Evolutionary conservation across 2,113 vertebrate species (phyloP).

Genomic region (Onychostruthus taczanowskii): DNA sequence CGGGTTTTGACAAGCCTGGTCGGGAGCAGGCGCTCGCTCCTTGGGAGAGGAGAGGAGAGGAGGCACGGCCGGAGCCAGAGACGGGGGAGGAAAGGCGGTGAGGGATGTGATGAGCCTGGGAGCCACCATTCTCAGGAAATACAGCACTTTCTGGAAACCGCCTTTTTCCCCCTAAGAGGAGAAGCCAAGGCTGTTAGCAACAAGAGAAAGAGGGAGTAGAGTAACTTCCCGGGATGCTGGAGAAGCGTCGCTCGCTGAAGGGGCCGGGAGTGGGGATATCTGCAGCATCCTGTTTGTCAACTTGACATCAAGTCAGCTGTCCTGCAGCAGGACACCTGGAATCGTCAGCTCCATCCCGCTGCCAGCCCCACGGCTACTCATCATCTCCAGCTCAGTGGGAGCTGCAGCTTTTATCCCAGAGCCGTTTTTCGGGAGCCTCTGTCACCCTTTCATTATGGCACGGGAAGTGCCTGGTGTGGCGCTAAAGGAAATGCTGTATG

Average conservation of each 20-base stretch:
- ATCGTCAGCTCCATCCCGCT: background rate
- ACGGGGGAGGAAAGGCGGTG: background rate
- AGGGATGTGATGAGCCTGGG: background rate
- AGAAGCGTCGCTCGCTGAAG: accelerated
- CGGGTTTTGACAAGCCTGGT: background rate
- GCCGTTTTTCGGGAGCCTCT: accelerated
- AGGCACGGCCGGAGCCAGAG: accelerated
- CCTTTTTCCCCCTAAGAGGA: background rate
- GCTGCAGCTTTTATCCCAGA: background rate
- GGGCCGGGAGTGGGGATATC: accelerated
- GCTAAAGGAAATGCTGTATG: background rate
- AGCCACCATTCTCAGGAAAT: background rate
- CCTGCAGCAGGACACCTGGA: background rate
- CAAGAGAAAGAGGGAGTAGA: background rate
- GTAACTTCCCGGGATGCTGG: background rate
- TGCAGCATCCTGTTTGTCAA: no score
- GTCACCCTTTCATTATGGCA: background rate
- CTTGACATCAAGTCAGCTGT: no score
- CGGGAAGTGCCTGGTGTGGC: background rate
- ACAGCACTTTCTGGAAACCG: background rate
- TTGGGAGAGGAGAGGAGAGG: background rate
- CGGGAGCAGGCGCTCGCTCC: background rate
- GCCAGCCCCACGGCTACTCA: background rate
- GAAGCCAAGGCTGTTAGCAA: background rate
- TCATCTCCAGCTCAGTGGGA: background rate